Conservation (phyloP, 2,888 invertebrate genomes). For the Heteromurus nitidus region DNA sequence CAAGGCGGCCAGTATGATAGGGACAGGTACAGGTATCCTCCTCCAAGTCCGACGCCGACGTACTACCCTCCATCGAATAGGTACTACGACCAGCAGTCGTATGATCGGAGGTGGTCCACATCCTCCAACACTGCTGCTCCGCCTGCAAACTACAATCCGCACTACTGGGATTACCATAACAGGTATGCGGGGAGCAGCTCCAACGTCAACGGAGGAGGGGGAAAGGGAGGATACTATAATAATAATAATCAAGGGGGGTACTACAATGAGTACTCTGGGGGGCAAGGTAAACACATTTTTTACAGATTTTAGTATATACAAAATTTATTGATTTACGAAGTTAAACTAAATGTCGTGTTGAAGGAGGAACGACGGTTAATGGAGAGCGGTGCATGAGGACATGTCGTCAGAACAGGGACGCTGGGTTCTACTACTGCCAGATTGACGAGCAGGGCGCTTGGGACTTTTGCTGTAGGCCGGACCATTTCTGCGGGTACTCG, state of each 20-base stretch:
- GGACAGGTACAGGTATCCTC: neutral
- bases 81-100: conserved; percentile 25
- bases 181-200: conserved; percentile 18
- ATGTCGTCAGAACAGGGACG: conserved; percentile 82
- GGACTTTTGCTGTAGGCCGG: conserved; percentile 91
- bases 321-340: no score
- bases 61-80: conserved; percentile 23
- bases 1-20: neutral
- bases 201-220: neutral
- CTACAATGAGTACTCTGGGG: conserved; percentile 3
- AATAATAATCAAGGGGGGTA: neutral
- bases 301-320: neutral
- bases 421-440: conserved; percentile 90
- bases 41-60: neutral
- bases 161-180: conserved; percentile 44
- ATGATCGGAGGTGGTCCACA: conserved; percentile 27
- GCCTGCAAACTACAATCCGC: conserved; percentile 40
- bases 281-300: conserved; percentile 4
- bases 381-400: conserved; percentile 68
- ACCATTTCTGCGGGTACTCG: conserved; percentile 89
- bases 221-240: neutral
- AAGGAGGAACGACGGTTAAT: conserved; percentile 63
- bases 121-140: neutral
- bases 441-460: conserved; percentile 84
- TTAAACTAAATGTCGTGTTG: neutral